phyloP scores from a whole-genome alignment of 2,113 vertebrate species.

The Chaenocephalus aceratus region DNA sequence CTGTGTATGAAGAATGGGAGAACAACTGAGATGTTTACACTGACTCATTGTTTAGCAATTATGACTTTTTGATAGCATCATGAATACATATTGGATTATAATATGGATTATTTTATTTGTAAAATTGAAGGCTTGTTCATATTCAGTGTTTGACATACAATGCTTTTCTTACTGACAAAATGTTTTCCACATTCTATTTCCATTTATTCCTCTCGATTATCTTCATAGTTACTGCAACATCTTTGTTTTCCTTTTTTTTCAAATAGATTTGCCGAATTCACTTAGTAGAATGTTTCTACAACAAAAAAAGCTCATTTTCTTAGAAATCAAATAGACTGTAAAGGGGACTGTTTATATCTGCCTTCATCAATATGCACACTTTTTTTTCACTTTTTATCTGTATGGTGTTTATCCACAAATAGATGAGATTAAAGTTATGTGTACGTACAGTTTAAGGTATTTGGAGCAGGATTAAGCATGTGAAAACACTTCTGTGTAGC shows the following conservation, averaged over 20 bases:
- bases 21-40: too few species aligned
- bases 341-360: conserved; percentile 5
- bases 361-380: not conserved
- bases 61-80: conserved; percentile 25
- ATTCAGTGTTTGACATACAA: not conserved
- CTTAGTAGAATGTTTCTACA: not conserved
- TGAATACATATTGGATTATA: conserved; percentile 24
- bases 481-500: conserved; percentile 3
- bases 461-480: conserved; percentile 23
- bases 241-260: conserved; percentile 34
- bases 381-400: not conserved
- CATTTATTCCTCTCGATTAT: conserved; percentile 17
- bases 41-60: conserved; percentile 25
- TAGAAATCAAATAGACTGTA: conserved; percentile 14
- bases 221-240: conserved; percentile 11
- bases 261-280: conserved; percentile 28
- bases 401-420: conserved; percentile 25
- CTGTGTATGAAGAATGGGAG: not conserved
- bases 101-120: conserved; percentile 36
- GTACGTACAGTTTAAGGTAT: conserved; percentile 20
- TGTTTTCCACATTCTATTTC: conserved; percentile 4
- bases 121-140: not conserved
- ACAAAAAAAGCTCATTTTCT: not conserved
- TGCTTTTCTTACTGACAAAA: not conserved
- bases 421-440: conserved; percentile 16